Base-by-base conservation (phyloP, 1,140 invertebrate species). In the Eriocheir sinensis region DNA sequence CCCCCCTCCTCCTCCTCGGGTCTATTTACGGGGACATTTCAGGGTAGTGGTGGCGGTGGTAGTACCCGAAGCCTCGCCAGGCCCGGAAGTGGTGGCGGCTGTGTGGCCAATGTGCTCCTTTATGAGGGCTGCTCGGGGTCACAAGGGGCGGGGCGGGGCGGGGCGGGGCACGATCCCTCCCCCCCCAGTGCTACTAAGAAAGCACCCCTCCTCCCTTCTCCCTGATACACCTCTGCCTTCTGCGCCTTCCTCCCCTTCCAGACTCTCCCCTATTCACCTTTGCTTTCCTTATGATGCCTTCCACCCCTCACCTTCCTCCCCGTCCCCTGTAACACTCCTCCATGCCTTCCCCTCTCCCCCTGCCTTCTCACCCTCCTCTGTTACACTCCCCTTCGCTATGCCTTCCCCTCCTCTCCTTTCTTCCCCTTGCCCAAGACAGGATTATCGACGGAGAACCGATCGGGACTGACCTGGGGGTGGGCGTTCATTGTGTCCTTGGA, bases 21-120 rank as follows among this genome's bases (percentile, higher is more conserved):
- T 72, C 60, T 72, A 72, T 72, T 72, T 72, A 72, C 4, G 27
- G 44, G 60, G 27, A 72, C 60, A n/a, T 72, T 72, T 72, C 60
- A 72, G 21, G 27, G 60, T n/a, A n/a, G n/a, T n/a, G 60, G 21
- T n/a, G 60, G 60, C n/a, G n/a, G 60, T 72, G 60, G n/a, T 21
- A n/a, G 60, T n/a, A n/a, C n/a, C 60, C 48, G 48, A 36, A 36
- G n/a, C 48, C 32, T 90, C 30, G 38, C 32, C 48, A 36, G 48
- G 0, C 89, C 89, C 89, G 89, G 89, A 90, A 90, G 48, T 72
- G 32, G 48, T 90, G 89, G 48, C 38, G 89, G 89, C 41, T 48
- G 89, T 15, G 48, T 90, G 48, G 89, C 89, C 48, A 90, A 90
- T 90, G 89, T 90, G 89, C 38, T 72, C 89, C 89, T 90, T 90